Evolutionary conservation across 2,888 invertebrate species (phyloP).

Genomic region (Drosophila melanosoma): DNA sequence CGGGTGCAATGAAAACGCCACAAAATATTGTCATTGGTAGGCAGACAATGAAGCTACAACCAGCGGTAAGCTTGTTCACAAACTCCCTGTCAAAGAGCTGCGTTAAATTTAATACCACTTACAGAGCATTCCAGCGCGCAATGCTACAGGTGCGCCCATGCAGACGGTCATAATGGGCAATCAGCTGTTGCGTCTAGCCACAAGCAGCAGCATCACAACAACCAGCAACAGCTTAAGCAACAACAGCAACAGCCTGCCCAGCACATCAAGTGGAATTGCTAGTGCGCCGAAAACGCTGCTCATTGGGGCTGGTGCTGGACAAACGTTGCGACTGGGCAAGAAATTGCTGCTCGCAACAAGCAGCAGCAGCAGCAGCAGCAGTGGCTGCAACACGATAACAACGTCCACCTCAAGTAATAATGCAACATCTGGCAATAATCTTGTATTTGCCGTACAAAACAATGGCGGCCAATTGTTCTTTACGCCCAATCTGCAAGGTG

Average conservation of each 20-base stretch:
- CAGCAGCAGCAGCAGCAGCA: conserved; percentile 33
- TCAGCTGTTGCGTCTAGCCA: conserved; percentile 82
- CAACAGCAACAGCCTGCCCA: conserved; percentile 52
- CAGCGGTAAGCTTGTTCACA: conserved; percentile 69
- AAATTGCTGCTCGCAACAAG: conserved; percentile 61
- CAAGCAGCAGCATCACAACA: conserved; percentile 44
- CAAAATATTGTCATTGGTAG: conserved; percentile 84
- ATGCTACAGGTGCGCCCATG: conserved; percentile 59
- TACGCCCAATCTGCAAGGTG: conserved; percentile 88
- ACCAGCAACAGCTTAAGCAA: conserved; percentile 52
- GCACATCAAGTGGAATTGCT: conserved; percentile 46
- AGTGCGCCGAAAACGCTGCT: conserved; percentile 80
- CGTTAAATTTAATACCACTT: neutral
- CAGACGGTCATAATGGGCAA: conserved; percentile 85
- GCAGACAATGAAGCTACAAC: conserved; percentile 84
- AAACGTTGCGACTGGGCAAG: conserved; percentile 81
- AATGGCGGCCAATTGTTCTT: conserved; percentile 87
- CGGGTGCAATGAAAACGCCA: conserved; percentile 67
- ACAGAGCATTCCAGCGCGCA: conserved; percentile 60
- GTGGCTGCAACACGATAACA: conserved; percentile 51
- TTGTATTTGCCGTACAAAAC: conserved; percentile 87
- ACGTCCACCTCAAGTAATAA: conserved; percentile 63
- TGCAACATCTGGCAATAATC: conserved; percentile 81
- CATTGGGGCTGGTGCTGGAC: conserved; percentile 76
- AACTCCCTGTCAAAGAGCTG: neutral